phyloP scores from a whole-genome alignment of 2,113 vertebrate species.

The Psilopogon haemacephalus region DNA sequence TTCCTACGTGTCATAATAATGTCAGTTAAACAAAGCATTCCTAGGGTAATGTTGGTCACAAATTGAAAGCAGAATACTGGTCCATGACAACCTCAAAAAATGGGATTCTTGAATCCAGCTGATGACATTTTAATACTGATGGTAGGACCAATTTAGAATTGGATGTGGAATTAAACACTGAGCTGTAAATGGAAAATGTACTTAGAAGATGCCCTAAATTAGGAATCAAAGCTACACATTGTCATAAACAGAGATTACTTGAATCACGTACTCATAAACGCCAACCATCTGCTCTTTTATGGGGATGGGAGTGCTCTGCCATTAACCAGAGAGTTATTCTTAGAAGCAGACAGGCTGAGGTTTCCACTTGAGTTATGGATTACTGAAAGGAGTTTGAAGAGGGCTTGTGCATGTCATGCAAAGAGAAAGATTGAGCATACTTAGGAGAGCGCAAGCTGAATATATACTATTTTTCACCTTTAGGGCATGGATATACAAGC shows the following conservation, averaged over 20 bases:
- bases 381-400: neutral
- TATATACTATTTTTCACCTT: accelerated
- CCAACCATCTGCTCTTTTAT: neutral
- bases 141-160: neutral
- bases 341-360: neutral
- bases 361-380: neutral
- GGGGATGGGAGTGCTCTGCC: neutral
- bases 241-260: neutral
- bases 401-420: neutral
- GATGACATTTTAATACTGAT: neutral
- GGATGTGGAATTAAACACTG: neutral
- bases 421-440: neutral
- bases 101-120: neutral
- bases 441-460: neutral
- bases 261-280: neutral
- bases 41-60: neutral
- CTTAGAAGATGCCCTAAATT: neutral
- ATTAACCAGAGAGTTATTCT: neutral
- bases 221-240: neutral
- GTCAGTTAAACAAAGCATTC: neutral
- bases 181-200: neutral
- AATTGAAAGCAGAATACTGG: neutral
- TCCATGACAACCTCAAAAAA: neutral
- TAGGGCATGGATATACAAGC: neutral
- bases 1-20: neutral